Base-by-base conservation (phyloP, 2,888 invertebrate species). In the Helicoverpa assulta region DNA sequence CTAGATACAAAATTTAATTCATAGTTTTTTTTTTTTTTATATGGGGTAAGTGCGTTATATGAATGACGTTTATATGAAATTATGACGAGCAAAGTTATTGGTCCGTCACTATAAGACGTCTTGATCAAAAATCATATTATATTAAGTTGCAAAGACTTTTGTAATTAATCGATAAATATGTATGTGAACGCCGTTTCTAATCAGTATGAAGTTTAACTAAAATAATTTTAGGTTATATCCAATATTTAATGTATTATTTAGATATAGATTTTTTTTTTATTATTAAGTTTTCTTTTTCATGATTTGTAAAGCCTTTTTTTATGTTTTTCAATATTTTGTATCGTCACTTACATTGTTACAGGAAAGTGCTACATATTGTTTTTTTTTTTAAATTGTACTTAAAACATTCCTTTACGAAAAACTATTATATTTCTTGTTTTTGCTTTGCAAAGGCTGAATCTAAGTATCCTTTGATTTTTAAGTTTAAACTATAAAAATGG, bases 191-290 rank as follows among this genome's bases (percentile, higher is more conserved):
- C 67, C 72, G 77, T 76, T 50, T 76, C 55, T 62, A 21, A 71
- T 72, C 54, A 21, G 52, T 57, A 60, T 54, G 63, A 72, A 64
- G 63, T 54, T 60, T 21, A 60, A 64, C 68, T 73, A 26, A 68
- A 70, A 76, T 73, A 82, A 74, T 80, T 73, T 82, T 79, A 79
- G 67, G 60, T 84, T 73, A 77, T 64, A 78, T 40, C 76, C 77
- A 67, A 82, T 85, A 79, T 85, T 80, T 78, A 84, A 84, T 85
- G 80, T 78, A 85, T 81, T 85, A 82, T 81, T 83, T 85, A 84
- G 84, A 76, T 75, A 66, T 77, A 82, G 70, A 75, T 79, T 76
- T 47, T 40, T 26, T 26, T 40, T 73, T 75, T 79, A 81, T 79
- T 70, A 73, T 75, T 81, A 82, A 75, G 81, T 78, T 72, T 72